phyloP scores from a whole-genome alignment of 2,888 invertebrate genomes.

The Byasa hedistus region DNA sequence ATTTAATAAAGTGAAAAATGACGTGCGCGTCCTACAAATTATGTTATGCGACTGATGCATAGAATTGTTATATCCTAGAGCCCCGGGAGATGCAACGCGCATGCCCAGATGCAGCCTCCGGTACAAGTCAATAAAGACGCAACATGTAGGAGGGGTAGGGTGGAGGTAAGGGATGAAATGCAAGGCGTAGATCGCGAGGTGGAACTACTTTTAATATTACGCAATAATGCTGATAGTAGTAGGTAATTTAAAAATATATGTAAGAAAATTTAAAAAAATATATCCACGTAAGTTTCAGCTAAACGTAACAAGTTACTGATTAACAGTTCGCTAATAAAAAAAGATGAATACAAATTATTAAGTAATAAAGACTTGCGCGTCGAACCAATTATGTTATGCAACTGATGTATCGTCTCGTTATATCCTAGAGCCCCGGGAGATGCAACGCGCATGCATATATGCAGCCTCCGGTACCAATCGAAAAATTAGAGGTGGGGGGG shows the following conservation, averaged over 20 bases:
- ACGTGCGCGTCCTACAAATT: too few relatives aligned
- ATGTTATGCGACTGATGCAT: neutral
- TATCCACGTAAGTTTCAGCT: neutral
- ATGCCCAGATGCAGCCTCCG: conserved; percentile 30
- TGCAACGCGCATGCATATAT: conserved; percentile 33
- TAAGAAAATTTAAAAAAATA: too few relatives aligned
- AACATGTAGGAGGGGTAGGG: too few relatives aligned
- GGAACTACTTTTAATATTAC: too few relatives aligned
- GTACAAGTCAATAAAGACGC: conserved; percentile 1
- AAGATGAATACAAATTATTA: neutral
- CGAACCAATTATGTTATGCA: neutral
- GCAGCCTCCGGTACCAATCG: conserved; percentile 21
- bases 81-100: conserved; percentile 32
- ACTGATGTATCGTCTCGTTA: neutral
- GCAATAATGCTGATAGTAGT: neutral
- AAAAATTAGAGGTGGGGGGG: neutral
- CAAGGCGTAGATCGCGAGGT: too few relatives aligned
- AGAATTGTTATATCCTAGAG: neutral
- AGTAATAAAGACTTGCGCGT: neutral
- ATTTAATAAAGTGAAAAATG: too few relatives aligned
- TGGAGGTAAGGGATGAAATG: neutral
- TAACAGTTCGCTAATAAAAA: too few relatives aligned
- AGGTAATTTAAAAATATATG: too few relatives aligned
- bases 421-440: conserved; percentile 9
- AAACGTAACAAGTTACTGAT: too few relatives aligned